Evolutionary conservation across 2,113 vertebrate species (phyloP), one percentile per base, ranked within the genome.

Genomic region (Hydropotes inermis): DNA sequence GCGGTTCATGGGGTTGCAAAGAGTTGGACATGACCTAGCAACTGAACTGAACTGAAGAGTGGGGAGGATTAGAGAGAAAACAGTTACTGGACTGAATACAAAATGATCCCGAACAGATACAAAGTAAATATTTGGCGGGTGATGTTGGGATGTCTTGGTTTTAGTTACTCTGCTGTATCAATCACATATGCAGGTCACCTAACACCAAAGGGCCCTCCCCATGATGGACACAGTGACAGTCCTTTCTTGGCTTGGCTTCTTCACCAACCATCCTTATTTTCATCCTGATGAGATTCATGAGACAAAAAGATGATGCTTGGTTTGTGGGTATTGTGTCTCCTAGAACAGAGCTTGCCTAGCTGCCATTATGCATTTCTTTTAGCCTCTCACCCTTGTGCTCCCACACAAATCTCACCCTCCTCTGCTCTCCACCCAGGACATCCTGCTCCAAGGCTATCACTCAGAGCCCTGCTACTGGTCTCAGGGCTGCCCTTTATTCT

Each of bases 21-120:
- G 5, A 39, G n/a, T 70, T 0, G 11, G 9, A 10, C n/a, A 70
- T 0, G 21, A 70, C n/a, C 39, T 5, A 70, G n/a, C 1, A 2
- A 27, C 57, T 58, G 57, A 70, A 70, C 64, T 67, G 33, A 67
- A 36, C 64, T 67, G 64, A 67, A 67, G 17, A 70, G 9, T 45
- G 4, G 23, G 21, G 11, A 36, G 12, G 4, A 30, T 30, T 39
- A 67, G 36, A 47, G 15, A 27, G 27, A 47, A 92, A 87, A 33
- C 3, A n/a, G 23, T 28, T 15, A 58, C 11, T 89, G 33, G n/a
- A 5, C 8, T 52, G 47, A 54, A 89, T 33, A 3, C 21, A 88
- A 81, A 67, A 70, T 76, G 36, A 36, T n/a, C 33, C 78, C 11
- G 17, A 87, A 57, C 1, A 58, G 19, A 47, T 6, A 79, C 6